Evolutionary conservation across 2,888 invertebrate genomes (phyloP), one percentile per base, ranked within the genome.

Genomic region (Latrodectus hesperus): DNA sequence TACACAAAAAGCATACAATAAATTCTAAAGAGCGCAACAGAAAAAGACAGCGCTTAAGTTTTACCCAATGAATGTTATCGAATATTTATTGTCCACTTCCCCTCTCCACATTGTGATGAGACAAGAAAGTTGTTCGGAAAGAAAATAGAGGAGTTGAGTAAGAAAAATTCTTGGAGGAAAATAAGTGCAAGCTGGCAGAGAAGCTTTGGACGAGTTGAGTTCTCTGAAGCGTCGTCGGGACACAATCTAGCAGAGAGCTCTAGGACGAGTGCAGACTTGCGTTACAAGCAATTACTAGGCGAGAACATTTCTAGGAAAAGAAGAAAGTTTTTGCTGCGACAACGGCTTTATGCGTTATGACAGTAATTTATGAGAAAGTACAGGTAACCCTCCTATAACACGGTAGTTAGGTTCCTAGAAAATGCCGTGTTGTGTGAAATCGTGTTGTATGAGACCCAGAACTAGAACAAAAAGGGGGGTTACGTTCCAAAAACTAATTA

Each of bases 271-370:
- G 88, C 88, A 88, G 83, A 88, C 83, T 75, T 80, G 88, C 88
- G 88, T 88, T 88, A 88, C 88, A 88, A 88, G 84, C 88, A 88
- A 88, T 88, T 88, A 88, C 88, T 84, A 84, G 71, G 86, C 82
- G 84, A 78, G 88, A 88, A 88, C 85, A 85, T 85, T 80, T 79
- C 85, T 52, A 60, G 17, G 74, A 67, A 60, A 83, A 78, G 73
- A 76, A 82, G 76, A 88, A 88, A 88, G 64, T 73, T 88, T 88
- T 82, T 77, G 70, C 84, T 88, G 84, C 88, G 88, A 88, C 88
- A 88, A 88, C 88, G 88, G 88, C 88, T 88, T 88, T 88, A 88
- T 88, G 82, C 84, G 88, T 88, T 88, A 88, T 88, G 88, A 88
- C 88, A 88, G 88, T 88, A 88, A 88, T 88, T 88, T 88, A 88